Base-by-base conservation (phyloP, 2,797 vertebrate genomes). In the Paguma larvata region DNA sequence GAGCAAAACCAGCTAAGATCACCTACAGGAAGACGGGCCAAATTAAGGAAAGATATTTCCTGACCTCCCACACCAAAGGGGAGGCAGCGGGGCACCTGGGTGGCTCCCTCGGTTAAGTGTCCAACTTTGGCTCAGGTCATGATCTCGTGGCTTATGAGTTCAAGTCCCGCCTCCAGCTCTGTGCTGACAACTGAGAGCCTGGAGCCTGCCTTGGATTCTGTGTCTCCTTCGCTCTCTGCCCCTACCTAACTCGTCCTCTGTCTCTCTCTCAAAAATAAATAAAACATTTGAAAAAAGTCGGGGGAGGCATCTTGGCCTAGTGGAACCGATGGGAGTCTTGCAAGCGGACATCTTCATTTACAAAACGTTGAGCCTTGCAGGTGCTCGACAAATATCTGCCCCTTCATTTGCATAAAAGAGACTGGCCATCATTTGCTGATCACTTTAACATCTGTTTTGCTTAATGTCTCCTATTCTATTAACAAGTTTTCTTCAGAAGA, bases 401-500 rank as follows among this genome's bases (percentile, higher is more conserved):
- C 30, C 27, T 77, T 89, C 63, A 46, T 65, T 84, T 83, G 25
- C 11, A 65, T 32, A 46, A 95, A 92, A 86, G 30, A 87, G n/a
- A 53, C 56, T 53, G 19, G 11, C 12, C 62, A 82, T 34, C 41
- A 88, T 72, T 90, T 85, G 19, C 25, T 95, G 79, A 89, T 65
- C n/a, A 65, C 6, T 70, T 70, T 38, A 56, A 32, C 10, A 85
- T 89, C 25, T 19, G 25, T 77, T 96, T 89, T 84, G 53, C 88
- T 63, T 82, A 82, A 46, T 73, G 59, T 63, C 41, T 82, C 59
- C 18, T 48, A 62, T 59, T 73, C 25, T 48, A 62, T 46, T 73
- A 59, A 83, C 38, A 84, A 19, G 68, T 95, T 93, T 63, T 93
- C 41, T 59, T 83, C 41, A 46, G 67, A 93, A 67, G 78, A 92